Evolutionary conservation across 1,140 invertebrate genomes (phyloP), one percentile per base, ranked within the genome.

Genomic region (Drosophila nannoptera): DNA sequence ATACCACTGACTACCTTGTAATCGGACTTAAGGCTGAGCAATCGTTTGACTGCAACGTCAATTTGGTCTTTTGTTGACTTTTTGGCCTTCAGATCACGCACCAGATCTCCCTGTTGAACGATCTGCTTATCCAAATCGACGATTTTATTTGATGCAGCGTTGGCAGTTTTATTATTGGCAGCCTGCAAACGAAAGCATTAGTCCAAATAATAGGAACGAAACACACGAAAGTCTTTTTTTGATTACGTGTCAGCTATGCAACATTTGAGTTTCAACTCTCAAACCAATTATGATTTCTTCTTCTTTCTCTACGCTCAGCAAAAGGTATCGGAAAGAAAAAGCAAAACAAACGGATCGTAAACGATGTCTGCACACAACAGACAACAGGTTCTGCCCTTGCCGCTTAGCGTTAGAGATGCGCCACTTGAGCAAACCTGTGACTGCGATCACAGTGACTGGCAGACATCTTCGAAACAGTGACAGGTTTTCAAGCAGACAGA

Each of bases 1-100:
- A 87, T 75, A 5, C 93, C 93, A 49, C 90, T 91, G 22, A 88
- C 80, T 49, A 84, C 77, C 90, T 94, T 95, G 81, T 92, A 88
- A 32, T 89, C 81, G 2, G 81, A 76, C 45, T 89, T 89, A 1
- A 89, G 48, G 16, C 54, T 54, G 0, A 89, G 66, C 36, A 95
- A 88, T 52, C 84, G 87, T 76, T 94, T 92, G 2, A 94, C 93
- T 63, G 91, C 93, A 36, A 75, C 78, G 70, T 94, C 92, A 64
- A 95, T 90, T 72, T 89, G 74, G 33, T 82, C 87, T 75, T 93
- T 93, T 4, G 82, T 69, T 8, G 92, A 92, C 81, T 94, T 94
- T 63, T 93, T 91, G 2, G 90, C 72, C 88, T 96, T 96, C 5
- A 95, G 88, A 53, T 94, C 91, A 60, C 95, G 90, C 2, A 96